Percentiles rank a stretch among this genome's conserved stretches.
Evolutionary conservation across 2,797 vertebrate genomes (phyloP).

Genomic region (Gallirallus australis): DNA sequence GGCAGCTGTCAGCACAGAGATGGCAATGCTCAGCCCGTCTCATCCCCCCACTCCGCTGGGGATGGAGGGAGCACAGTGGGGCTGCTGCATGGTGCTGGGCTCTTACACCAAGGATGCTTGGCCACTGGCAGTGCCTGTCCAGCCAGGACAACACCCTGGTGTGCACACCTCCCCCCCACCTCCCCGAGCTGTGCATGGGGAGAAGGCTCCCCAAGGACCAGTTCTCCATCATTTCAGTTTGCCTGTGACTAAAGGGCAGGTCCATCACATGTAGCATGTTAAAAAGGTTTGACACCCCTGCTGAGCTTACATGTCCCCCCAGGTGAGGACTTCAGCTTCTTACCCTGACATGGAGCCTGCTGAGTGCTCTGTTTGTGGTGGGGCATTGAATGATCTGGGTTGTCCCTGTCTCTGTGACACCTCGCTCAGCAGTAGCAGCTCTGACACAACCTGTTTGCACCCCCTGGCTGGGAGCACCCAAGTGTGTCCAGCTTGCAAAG

Average conservation of each 20-base stretch:
- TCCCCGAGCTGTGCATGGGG: accelerated
- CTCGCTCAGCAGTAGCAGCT: not conserved
- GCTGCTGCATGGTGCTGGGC: not conserved
- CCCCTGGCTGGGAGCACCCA: not conserved
- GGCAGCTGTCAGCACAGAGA: not conserved
- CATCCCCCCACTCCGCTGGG: accelerated
- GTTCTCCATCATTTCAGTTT: not conserved
- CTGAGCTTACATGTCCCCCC: not conserved
- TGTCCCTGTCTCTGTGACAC: not conserved
- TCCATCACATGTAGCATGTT: accelerated
- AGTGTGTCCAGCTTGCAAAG: not conserved
- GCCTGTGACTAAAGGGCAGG: not conserved
- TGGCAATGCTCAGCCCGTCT: not conserved
- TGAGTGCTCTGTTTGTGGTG: not conserved
- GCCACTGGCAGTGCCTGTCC: not conserved
- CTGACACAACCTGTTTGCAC: not conserved
- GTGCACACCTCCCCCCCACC: not conserved
- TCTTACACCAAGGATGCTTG: not conserved
- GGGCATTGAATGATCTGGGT: not conserved
- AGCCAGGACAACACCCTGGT: not conserved
- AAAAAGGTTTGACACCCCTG: not conserved
- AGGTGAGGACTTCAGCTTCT: not conserved
- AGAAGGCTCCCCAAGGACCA: not conserved
- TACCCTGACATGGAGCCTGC: not conserved
- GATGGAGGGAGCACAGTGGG: accelerated